Conservation (phyloP, 2,888 invertebrate genomes). For the Rhopalosiphum nymphaeae region DNA sequence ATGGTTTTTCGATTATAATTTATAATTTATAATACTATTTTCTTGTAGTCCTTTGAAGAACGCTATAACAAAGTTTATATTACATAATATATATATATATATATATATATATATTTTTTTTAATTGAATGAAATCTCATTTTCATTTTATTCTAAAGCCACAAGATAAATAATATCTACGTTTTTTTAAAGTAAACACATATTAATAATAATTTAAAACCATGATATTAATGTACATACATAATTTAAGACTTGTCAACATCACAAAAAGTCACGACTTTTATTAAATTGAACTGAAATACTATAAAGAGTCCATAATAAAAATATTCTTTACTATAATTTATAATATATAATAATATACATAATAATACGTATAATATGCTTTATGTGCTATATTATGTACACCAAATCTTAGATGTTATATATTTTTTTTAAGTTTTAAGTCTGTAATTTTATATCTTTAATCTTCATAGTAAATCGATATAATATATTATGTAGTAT, state of each 20-base stretch:
- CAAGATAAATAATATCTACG: conserved; percentile 7
- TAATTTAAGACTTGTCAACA: conserved; percentile 21
- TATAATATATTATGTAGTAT: not conserved
- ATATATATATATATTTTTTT: not conserved
- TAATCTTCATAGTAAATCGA: not conserved
- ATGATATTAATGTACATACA: not conserved
- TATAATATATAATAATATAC: not conserved
- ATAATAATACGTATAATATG: not conserved
- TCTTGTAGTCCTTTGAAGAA: conserved; percentile 2
- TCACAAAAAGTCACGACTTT: conserved; percentile 48
- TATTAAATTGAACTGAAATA: conserved; percentile 37
- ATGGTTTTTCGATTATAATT: conserved; percentile 29
- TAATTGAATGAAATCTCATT: not conserved
- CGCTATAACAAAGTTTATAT: not conserved
- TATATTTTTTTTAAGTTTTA: conserved; percentile 13
- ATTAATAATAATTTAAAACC: conserved; percentile 28
- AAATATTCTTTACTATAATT: not conserved
- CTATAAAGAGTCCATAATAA: not conserved
- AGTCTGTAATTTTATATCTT: not conserved
- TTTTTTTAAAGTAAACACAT: not conserved
- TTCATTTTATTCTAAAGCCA: not conserved
- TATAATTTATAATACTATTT: conserved; percentile 9
- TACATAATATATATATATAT: no score
- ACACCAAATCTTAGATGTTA: not conserved
- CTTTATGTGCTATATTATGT: not conserved